Conservation (phyloP, 2,888 invertebrate species). For the Eristalis intricaria region DNA sequence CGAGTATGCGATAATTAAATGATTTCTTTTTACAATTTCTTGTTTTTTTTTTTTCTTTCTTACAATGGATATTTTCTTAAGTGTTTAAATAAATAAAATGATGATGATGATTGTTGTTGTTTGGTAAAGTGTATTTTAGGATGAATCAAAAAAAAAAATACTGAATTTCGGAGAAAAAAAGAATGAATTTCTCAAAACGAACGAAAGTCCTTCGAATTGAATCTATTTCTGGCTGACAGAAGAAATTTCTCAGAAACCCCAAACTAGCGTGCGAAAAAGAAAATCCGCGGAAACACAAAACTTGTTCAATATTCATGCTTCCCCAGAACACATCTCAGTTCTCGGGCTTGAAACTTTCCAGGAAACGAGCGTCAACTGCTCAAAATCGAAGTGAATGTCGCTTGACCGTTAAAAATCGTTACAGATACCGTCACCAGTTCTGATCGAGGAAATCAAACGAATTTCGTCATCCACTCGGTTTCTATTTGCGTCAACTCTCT, state of each 20-base stretch:
- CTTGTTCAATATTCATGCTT: background rate
- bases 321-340: background rate
- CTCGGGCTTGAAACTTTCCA: background rate
- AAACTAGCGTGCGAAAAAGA: no score
- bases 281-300: background rate
- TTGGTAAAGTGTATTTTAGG: background rate
- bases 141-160: background rate
- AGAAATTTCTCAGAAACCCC: background rate
- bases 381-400: background rate
- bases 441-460: background rate
- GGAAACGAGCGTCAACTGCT: background rate
- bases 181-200: no score
- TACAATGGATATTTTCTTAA: slow-evolving; percentile 22
- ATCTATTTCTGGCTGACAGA: no score
- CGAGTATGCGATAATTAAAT: slow-evolving; percentile 42
- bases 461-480: background rate
- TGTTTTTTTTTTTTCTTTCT: slow-evolving; percentile 7
- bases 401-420: background rate
- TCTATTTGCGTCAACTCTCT: background rate
- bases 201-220: no score
- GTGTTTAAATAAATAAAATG: slow-evolving; percentile 49
- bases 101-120: slow-evolving; percentile 47
- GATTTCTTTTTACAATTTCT: no score
- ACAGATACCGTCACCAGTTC: background rate
- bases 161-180: background rate